Conservation (phyloP, 2,888 invertebrate species). For the Ashinkailepas kermadecensis region DNA sequence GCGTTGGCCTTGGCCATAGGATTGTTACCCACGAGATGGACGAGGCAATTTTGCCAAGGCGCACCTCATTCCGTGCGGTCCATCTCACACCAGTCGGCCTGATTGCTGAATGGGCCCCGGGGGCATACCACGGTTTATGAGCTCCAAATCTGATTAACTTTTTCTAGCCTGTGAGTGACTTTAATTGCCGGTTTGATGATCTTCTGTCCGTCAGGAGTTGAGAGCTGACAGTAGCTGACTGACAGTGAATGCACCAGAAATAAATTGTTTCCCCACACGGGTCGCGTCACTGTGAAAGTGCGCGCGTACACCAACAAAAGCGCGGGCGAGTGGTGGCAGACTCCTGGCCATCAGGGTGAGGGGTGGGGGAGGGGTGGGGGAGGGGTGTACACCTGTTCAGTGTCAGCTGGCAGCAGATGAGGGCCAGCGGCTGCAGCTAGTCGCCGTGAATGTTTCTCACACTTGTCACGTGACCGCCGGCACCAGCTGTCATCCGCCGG, state of each 20-base stretch:
- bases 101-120: neutral
- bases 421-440: too few species aligned
- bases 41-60: neutral
- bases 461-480: too few species aligned
- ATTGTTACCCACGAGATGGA: neutral
- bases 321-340: neutral
- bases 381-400: too few species aligned
- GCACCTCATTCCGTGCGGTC: neutral
- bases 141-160: slow-evolving; percentile 22
- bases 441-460: too few species aligned
- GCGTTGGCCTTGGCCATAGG: too few species aligned
- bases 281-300: neutral
- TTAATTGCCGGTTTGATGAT: slow-evolving; percentile 16
- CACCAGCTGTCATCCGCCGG: too few species aligned
- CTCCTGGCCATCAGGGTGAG: too few species aligned
- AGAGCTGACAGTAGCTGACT: neutral
- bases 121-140: neutral
- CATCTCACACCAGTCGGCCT: neutral
- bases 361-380: neutral
- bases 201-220: slow-evolving; percentile 14
- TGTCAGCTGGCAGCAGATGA: too few species aligned
- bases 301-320: neutral
- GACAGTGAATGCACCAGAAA: neutral
- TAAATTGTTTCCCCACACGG: slow-evolving; percentile 6
- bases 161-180: slow-evolving; percentile 21